phyloP scores from a whole-genome alignment of 2,888 invertebrate genomes.

The Herminia tarsipennalis region DNA sequence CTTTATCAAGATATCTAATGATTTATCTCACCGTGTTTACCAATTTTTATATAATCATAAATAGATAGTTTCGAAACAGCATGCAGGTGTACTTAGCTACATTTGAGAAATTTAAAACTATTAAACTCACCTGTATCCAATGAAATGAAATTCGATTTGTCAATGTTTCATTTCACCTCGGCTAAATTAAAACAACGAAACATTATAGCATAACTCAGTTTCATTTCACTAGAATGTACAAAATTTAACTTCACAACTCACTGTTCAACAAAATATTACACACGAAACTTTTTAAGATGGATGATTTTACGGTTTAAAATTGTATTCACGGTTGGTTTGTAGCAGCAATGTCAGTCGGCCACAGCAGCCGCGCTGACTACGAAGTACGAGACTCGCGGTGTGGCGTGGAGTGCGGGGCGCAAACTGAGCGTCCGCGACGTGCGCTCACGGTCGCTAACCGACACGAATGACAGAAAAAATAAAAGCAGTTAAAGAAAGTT shows the following conservation, averaged over 20 bases:
- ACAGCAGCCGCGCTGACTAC: conserved; percentile 47
- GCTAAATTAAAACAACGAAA: conserved; percentile 64
- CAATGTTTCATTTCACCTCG: conserved; percentile 56
- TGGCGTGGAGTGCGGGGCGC: conserved; percentile 24
- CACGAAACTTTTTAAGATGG: conserved; percentile 49
- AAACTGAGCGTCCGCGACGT: conserved; percentile 52
- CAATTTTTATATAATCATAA: neutral
- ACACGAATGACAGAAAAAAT: conserved; percentile 58
- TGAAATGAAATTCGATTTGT: conserved; percentile 39
- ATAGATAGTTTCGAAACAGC: no score
- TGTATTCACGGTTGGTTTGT: conserved; percentile 69
- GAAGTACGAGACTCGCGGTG: conserved; percentile 22
- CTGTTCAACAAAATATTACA: conserved; percentile 52
- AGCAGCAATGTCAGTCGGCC: conserved; percentile 47
- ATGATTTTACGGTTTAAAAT: conserved; percentile 54
- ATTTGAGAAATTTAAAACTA: neutral
- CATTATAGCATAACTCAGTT: conserved; percentile 66
- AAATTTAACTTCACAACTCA: conserved; percentile 53
- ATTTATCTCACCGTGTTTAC: neutral
- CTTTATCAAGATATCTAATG: conserved; percentile 23
- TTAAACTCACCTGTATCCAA: conserved; percentile 38
- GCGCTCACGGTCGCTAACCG: conserved; percentile 65
- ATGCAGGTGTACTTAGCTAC: neutral
- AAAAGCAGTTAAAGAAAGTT: conserved; percentile 77
- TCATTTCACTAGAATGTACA: conserved; percentile 65